Base-by-base conservation (phyloP, 2,888 invertebrate genomes). In the Nycteola revayana region DNA sequence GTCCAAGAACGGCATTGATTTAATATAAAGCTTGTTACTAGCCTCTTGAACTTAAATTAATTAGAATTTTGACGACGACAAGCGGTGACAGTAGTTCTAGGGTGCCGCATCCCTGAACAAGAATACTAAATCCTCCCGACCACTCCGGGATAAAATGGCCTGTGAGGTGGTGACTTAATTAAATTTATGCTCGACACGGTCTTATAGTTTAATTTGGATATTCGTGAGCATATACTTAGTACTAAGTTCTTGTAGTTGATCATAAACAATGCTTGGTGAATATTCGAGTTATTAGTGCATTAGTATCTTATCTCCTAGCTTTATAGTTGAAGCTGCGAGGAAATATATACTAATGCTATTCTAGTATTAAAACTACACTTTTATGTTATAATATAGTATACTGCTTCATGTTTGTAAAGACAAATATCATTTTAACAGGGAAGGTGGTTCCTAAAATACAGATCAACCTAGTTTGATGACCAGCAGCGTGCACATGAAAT, bases 1-100 rank as follows among this genome's bases (percentile, higher is more conserved):
- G 35, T 40, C 36, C 42, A 37, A 52, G 35, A 42, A 25, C 49
- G 49, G 36, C 38, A 45, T 29, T 42, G 42, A 50, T 54, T 55
- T 36, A 51, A 46, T 51, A 46, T 40, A 56, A 55, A 28, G 43
- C 10, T 39, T 28, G 38, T 51, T 55, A 49, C 54, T 55, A 33
- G 39, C 37, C 44, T 32, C 35, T 33, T 38, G 42, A 48, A 50
- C 33, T 26, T 46, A 47, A 61, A 52, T 51, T 58, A 59, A 59
- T 59, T 61, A 46, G 23, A 52, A 46, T 48, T 54, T 54, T 61
- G 61, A 59, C 45, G 35, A 39, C 54, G 59, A 51, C 40, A 38
- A 35, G 20, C 7, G 32, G 28, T 45, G 61, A 51, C 58, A 53
- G 43, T 9, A 34, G 28, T 35, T 30, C 33, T 35, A 38, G 40